Evolutionary conservation across 2,888 invertebrate species (phyloP).

Genomic region (Patella depressa): DNA sequence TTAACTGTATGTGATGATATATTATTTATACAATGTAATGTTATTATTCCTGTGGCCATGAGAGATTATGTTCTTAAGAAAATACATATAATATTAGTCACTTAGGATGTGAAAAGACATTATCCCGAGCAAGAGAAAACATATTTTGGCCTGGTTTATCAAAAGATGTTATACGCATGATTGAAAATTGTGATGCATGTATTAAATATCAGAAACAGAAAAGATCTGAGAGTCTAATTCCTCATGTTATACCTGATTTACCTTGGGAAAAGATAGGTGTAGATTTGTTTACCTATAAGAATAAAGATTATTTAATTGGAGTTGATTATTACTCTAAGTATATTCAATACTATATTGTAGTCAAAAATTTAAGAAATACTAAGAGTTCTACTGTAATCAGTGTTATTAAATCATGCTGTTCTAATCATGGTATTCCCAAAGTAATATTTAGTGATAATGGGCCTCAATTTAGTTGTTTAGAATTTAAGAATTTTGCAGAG

Average conservation of each 20-base stretch:
- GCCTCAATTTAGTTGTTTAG: slow-evolving; percentile 2
- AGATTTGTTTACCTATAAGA: slow-evolving; percentile 1
- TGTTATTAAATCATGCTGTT: slow-evolving; percentile 1
- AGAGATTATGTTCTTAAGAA: neutral
- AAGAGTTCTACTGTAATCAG: slow-evolving; percentile 4
- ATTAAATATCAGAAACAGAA: slow-evolving; percentile 1
- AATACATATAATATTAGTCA: neutral
- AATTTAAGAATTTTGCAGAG: neutral
- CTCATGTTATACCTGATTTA: neutral
- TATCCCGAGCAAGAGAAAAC: neutral
- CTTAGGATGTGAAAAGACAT: neutral
- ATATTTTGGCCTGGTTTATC: neutral
- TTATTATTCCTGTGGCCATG: neutral
- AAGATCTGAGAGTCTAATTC: neutral
- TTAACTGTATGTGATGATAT: neutral
- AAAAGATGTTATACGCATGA: neutral
- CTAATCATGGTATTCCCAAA: neutral
- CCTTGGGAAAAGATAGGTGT: neutral
- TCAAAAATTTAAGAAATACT: neutral
- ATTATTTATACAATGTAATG: neutral
- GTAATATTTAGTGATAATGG: neutral
- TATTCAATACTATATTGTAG: no score
- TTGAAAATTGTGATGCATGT: neutral
- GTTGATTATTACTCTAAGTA: slow-evolving; percentile 2
- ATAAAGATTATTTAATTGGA: slow-evolving; percentile 3